These are phyloP conservation scores for Melieria omissa DNA, from an alignment of 2,888 invertebrate genomes.

Conservation along the genomic window DNA sequence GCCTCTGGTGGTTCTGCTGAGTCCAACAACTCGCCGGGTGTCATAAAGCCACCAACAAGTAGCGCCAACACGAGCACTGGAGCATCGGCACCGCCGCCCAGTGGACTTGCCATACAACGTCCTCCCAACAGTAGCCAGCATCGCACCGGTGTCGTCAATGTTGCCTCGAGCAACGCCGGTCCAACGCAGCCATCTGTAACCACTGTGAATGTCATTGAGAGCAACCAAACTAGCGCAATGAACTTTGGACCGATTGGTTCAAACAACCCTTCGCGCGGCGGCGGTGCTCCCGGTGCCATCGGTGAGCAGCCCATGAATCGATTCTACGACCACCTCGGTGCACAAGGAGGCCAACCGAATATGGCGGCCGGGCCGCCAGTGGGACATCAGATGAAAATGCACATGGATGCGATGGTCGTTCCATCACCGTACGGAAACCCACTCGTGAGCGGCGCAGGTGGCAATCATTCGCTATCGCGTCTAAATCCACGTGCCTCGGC, in stretches of 20 bases:
- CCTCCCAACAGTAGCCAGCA: slow-evolving; percentile 52
- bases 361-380: slow-evolving; percentile 37
- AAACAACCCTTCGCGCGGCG: slow-evolving; percentile 46
- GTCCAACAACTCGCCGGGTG: slow-evolving; percentile 50
- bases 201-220: slow-evolving; percentile 7
- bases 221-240: slow-evolving; percentile 46
- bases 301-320: slow-evolving; percentile 55
- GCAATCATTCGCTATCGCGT: slow-evolving; percentile 69
- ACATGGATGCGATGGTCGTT: slow-evolving; percentile 52
- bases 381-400: slow-evolving; percentile 54
- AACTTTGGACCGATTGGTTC: slow-evolving; percentile 62
- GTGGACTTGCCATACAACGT: slow-evolving; percentile 62
- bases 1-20: background rate
- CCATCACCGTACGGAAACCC: slow-evolving; percentile 38
- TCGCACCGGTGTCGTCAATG: slow-evolving; percentile 32
- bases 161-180: slow-evolving; percentile 31
- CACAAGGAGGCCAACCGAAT: slow-evolving; percentile 31
- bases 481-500: slow-evolving; percentile 86
- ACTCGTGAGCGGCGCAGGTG: slow-evolving; percentile 44
- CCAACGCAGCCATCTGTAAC: slow-evolving; percentile 5
- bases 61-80: slow-evolving; percentile 15
- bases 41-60: slow-evolving; percentile 55
- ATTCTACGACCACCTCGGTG: slow-evolving; percentile 53
- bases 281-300: slow-evolving; percentile 46
- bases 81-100: slow-evolving; percentile 48